A percentile compares a stretch with the other conserved stretches of the same genome.
These are phyloP conservation scores for Halcyon chelicuti DNA, from an alignment of 2,797 vertebrate species.

Conservation along the genomic window DNA sequence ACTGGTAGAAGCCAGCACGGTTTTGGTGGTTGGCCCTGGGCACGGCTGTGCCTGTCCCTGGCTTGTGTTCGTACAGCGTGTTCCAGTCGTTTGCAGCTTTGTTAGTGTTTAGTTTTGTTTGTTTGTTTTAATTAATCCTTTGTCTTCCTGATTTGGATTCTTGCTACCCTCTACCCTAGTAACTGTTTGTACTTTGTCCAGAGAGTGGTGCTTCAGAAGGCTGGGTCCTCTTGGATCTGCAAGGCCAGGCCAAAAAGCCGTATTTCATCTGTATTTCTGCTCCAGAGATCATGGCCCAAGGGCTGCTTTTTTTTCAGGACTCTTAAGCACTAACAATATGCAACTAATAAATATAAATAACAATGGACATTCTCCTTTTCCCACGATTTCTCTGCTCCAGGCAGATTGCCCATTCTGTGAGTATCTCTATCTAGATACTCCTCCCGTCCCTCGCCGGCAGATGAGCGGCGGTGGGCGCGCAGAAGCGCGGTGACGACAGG, in stretches of 20 bases:
- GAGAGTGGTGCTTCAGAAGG: not conserved
- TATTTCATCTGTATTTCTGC: not conserved
- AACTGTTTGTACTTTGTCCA: not conserved
- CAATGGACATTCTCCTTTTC: not conserved
- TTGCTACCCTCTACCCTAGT: not conserved
- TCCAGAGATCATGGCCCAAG: not conserved
- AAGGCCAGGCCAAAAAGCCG: not conserved
- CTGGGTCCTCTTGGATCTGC: not conserved
- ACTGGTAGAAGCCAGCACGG: not conserved
- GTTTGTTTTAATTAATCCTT: not conserved
- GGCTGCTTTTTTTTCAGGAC: not conserved
- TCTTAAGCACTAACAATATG: not conserved
- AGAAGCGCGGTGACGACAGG: fast-evolving
- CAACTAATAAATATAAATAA: not conserved
- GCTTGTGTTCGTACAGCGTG: not conserved
- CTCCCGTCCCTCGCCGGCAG: not conserved
- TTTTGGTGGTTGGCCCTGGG: not conserved
- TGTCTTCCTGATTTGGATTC: not conserved
- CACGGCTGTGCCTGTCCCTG: not conserved
- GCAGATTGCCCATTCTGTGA: not conserved
- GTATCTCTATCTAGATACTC: not conserved
- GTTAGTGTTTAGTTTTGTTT: not conserved
- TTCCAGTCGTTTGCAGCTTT: not conserved
- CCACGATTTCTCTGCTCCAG: not conserved
- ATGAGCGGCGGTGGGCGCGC: not conserved